Evolutionary conservation across 2,888 invertebrate species (phyloP).

Genomic region (Osmoderma eremita): DNA sequence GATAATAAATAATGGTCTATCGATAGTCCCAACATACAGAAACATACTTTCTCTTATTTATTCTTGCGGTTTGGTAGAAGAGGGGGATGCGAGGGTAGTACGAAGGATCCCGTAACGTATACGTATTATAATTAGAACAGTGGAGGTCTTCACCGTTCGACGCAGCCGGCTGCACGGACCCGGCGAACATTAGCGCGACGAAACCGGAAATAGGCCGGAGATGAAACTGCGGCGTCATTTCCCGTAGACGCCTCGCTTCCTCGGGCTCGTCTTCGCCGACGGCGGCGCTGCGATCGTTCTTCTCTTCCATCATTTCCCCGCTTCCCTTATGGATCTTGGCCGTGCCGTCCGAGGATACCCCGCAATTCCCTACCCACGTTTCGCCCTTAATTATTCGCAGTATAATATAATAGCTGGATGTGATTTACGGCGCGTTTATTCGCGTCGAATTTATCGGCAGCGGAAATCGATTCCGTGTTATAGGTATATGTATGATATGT

Average conservation of each 20-base stretch:
- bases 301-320: constrained; percentile 20
- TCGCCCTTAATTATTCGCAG: constrained; percentile 40
- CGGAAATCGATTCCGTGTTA: constrained; percentile 36
- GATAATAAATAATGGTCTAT: too few relatives aligned
- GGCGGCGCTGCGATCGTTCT: constrained; percentile 41
- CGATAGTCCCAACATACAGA: too few relatives aligned
- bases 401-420: constrained; percentile 19
- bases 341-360: constrained; percentile 1
- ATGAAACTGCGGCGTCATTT: constrained; percentile 67
- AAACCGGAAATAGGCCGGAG: constrained; percentile 66
- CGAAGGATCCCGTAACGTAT: not conserved
- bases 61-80: constrained; percentile 42
- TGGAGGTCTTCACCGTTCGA: constrained; percentile 50
- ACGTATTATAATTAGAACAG: constrained; percentile 55
- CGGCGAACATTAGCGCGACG: constrained; percentile 60
- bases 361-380: constrained; percentile 14
- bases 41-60: constrained; percentile 32
- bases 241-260: constrained; percentile 59
- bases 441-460: constrained; percentile 23
- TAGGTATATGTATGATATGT: not conserved
- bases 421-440: constrained; percentile 38
- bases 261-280: constrained; percentile 48
- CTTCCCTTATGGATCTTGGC: not conserved
- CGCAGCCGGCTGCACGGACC: constrained; percentile 55
- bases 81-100: not conserved